phyloP scores from a whole-genome alignment of 2,797 vertebrate genomes.

The Betta splendens region DNA sequence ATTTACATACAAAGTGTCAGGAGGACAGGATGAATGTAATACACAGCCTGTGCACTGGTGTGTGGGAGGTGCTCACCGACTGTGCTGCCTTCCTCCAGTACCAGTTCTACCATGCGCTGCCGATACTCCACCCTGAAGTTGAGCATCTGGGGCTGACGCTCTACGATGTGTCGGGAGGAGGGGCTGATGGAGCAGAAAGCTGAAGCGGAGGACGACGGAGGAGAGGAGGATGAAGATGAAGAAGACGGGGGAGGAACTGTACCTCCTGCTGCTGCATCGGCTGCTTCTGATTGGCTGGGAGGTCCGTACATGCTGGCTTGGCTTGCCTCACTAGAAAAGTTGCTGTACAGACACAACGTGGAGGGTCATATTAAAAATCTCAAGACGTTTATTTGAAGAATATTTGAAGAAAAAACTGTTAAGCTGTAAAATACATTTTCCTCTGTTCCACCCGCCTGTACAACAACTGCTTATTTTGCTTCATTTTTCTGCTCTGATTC shows the following conservation, averaged over 20 bases:
- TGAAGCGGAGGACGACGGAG: conserved; percentile 84
- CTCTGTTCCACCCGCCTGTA: neutral
- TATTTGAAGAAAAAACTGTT: neutral
- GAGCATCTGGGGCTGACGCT: conserved; percentile 94
- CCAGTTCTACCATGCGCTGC: conserved; percentile 92
- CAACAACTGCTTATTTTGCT: conserved; percentile 13
- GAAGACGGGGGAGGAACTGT: conserved; percentile 76
- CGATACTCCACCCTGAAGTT: conserved; percentile 98
- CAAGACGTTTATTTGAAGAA: neutral
- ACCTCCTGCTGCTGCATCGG: conserved; percentile 71
- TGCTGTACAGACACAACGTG: conserved; percentile 78
- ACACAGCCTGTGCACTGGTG: neutral
- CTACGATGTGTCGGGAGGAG: conserved; percentile 91
- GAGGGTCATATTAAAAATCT: neutral
- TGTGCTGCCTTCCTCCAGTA: conserved; percentile 93
- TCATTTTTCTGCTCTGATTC: conserved; percentile 1
- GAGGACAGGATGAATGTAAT: neutral
- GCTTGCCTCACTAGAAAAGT: conserved; percentile 89
- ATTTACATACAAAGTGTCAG: conserved; percentile 29
- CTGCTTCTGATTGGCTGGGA: conserved; percentile 81
- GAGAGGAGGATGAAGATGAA: conserved; percentile 84
- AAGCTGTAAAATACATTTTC: neutral
- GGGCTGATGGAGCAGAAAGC: conserved; percentile 91
- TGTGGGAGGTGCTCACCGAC: conserved; percentile 86
- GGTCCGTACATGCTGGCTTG: conserved; percentile 87